A percentile compares a stretch with the other conserved stretches of the same genome.
Conservation (phyloP, 30 jellyfish, hydroid and myxozoan genomes). For the Aurelia coerulea region DNA sequence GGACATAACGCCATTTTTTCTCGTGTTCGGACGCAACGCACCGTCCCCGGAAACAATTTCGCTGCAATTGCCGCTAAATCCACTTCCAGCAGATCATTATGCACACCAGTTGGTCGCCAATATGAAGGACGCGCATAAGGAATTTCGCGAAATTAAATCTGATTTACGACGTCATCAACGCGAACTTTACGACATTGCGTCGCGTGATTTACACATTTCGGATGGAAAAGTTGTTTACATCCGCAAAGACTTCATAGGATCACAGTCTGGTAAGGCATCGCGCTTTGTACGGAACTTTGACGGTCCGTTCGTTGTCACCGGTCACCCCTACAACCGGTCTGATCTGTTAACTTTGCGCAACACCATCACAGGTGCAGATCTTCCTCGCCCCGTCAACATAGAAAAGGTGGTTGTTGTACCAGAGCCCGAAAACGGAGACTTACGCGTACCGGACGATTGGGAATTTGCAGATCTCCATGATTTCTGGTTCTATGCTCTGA, state of each 20-base stretch:
- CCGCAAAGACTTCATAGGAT: not conserved
- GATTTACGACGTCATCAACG: conserved; percentile 39
- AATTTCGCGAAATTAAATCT: not conserved
- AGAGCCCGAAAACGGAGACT: not conserved
- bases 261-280: not conserved
- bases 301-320: not conserved
- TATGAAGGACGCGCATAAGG: not conserved
- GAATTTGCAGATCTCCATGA: no score
- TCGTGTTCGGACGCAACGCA: conserved; percentile 44
- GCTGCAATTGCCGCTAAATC: not conserved
- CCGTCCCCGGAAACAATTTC: conserved; percentile 15
- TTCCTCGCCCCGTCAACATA: not conserved
- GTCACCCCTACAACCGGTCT: conserved; percentile 16
- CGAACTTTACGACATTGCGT: conserved; percentile 15
- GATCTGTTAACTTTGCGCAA: conserved; percentile 8
- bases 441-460: no score
- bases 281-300: not conserved
- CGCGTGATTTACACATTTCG: conserved; percentile 21
- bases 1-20: conserved; percentile 26
- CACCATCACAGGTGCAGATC: not conserved
- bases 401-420: not conserved
- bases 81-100: not conserved
- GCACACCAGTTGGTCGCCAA: not conserved
- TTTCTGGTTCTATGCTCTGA: no score
- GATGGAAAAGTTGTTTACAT: conserved; percentile 12